Evolutionary conservation across 1,140 invertebrate species (phyloP).

Genomic region (Drosophila willistoni): DNA sequence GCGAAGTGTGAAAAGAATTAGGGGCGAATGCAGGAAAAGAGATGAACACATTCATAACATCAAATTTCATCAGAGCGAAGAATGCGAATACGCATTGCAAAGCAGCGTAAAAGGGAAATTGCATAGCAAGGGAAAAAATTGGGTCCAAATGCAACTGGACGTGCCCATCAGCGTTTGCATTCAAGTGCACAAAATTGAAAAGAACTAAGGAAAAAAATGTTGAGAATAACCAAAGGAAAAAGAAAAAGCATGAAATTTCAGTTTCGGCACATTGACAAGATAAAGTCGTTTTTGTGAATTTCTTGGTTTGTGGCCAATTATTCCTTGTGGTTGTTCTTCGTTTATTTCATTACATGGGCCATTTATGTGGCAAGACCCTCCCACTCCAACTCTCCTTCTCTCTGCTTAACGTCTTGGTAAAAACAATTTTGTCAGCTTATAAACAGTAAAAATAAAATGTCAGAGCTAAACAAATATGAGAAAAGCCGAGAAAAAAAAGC

Average conservation of each 20-base stretch:
- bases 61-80: conserved; percentile 29
- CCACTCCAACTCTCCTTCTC: neutral
- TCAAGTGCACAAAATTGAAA: conserved; percentile 57
- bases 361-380: conserved; percentile 46
- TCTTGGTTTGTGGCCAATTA: conserved; percentile 52
- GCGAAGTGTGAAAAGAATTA: conserved; percentile 36
- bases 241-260: conserved; percentile 7
- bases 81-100: conserved; percentile 32
- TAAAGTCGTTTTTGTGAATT: conserved; percentile 31
- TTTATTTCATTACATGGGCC: conserved; percentile 62
- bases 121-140: neutral
- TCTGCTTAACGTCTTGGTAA: conserved; percentile 3
- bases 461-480: conserved; percentile 58
- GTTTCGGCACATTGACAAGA: conserved; percentile 47
- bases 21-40: conserved; percentile 13
- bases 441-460: conserved; percentile 75
- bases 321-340: conserved; percentile 39
- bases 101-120: conserved; percentile 36
- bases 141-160: conserved; percentile 22
- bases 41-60: conserved; percentile 51
- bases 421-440: conserved; percentile 75
- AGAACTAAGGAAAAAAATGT: conserved; percentile 12
- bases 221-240: conserved; percentile 7
- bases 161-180: conserved; percentile 39
- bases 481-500: conserved; percentile 9